Conservation (phyloP, 1,140 invertebrate genomes). For the Galendromus occidentalis region DNA sequence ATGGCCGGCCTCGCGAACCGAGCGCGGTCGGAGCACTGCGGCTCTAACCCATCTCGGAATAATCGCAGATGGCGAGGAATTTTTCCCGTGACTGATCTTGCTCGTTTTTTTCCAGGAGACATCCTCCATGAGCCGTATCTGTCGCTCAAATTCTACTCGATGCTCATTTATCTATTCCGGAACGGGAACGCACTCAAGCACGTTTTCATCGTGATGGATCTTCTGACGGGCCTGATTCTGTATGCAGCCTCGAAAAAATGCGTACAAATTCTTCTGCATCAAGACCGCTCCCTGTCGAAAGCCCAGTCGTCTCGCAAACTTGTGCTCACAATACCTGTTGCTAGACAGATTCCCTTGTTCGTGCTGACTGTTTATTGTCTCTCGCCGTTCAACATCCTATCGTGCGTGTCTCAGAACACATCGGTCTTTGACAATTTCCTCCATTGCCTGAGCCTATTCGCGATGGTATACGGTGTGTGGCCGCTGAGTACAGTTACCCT, state of each 20-base stretch:
- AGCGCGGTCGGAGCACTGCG: too few species aligned
- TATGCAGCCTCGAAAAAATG: slow-evolving; percentile 9
- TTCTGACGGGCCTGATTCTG: background rate
- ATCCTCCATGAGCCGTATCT: slow-evolving; percentile 6
- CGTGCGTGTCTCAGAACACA: slow-evolving; percentile 4
- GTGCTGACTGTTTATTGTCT: background rate
- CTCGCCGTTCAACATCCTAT: background rate
- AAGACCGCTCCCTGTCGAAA: background rate
- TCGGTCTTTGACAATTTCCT: slow-evolving; percentile 6
- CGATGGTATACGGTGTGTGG: slow-evolving; percentile 7
- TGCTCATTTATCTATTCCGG: background rate
- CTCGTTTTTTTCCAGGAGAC: background rate
- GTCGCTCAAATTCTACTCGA: slow-evolving; percentile 4
- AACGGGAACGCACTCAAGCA: background rate
- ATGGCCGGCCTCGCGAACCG: too few species aligned
- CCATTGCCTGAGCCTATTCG: background rate
- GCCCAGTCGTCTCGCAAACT: background rate
- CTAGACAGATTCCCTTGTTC: background rate
- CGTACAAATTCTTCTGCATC: slow-evolving; percentile 2
- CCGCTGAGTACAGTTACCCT: background rate
- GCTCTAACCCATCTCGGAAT: too few species aligned
- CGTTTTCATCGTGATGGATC: background rate
- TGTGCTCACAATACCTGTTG: background rate
- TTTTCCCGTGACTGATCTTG: too few species aligned
- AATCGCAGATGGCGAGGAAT: too few species aligned